phyloP scores from a whole-genome alignment of 2,797 vertebrate genomes.

The Leontopithecus rosalia region DNA sequence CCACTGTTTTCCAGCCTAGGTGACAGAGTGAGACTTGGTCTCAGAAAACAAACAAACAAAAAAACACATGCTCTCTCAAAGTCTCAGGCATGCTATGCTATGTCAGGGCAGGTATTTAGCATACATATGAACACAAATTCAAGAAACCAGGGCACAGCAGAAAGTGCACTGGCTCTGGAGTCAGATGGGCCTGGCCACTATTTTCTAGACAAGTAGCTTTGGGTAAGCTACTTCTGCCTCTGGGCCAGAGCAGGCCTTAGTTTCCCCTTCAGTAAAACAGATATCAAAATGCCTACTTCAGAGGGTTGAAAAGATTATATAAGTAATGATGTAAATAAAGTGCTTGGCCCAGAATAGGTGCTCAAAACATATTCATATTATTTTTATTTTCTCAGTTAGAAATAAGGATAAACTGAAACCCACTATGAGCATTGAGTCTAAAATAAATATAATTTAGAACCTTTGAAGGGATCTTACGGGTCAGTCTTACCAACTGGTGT shows the following conservation, averaged over 20 bases:
- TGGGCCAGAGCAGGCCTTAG: slow-evolving; percentile 33
- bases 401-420: slow-evolving; percentile 1
- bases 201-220: neutral
- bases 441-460: slow-evolving; percentile 40
- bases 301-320: neutral
- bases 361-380: slow-evolving; percentile 5
- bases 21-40: neutral
- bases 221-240: neutral
- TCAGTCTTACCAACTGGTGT: neutral
- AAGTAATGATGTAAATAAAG: neutral
- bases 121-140: neutral
- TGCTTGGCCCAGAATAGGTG: neutral
- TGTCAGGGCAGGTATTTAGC: neutral
- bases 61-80: neutral
- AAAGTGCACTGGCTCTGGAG: neutral
- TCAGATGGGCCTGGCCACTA: neutral
- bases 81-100: neutral
- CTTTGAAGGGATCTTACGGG: neutral
- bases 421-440: neutral
- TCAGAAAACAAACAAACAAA: neutral
- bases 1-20: neutral
- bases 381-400: slow-evolving; percentile 42
- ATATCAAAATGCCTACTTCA: neutral
- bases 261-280: slow-evolving; percentile 24
- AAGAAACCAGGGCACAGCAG: slow-evolving; percentile 15